Conservation (phyloP, 2,888 invertebrate species). For the Reticulitermes lucifugus region DNA sequence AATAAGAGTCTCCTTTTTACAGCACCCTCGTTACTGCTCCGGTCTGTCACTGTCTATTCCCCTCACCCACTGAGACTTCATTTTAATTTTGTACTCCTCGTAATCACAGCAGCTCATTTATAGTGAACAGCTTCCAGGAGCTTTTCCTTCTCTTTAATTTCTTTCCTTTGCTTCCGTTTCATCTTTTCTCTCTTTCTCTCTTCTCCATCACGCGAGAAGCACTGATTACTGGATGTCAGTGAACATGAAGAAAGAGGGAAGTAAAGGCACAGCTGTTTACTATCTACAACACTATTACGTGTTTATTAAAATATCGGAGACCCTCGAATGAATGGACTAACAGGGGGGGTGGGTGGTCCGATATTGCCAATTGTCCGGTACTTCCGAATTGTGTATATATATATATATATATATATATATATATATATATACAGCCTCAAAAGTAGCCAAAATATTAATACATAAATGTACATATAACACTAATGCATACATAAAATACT, state of each 20-base stretch:
- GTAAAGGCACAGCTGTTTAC: not conserved
- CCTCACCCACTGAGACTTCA: constrained; percentile 18
- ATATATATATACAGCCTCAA: too few relatives aligned
- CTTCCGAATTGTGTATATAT: too few relatives aligned
- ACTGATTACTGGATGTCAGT: constrained; percentile 19
- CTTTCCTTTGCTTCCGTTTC: constrained; percentile 20
- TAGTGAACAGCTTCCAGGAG: constrained; percentile 40
- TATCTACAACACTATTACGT: constrained; percentile 33
- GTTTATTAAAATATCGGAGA: constrained; percentile 16
- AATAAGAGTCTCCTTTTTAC: constrained; percentile 24
- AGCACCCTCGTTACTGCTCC: constrained; percentile 33
- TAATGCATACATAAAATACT: too few relatives aligned
- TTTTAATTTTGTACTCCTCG: constrained; percentile 40
- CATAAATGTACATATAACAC: too few relatives aligned
- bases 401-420: too few relatives aligned
- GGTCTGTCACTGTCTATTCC: not conserved
- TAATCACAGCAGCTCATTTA: constrained; percentile 49
- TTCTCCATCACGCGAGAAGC: not conserved
- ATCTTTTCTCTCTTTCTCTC: not conserved
- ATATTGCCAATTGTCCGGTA: too few relatives aligned
- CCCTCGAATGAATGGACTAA: too few relatives aligned
- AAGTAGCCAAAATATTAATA: too few relatives aligned
- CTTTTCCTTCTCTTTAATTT: constrained; percentile 44
- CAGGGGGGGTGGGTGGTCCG: too few relatives aligned
- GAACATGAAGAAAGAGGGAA: not conserved